Conservation (phyloP, 2,113 vertebrate species). For the Sturnus vulgaris region DNA sequence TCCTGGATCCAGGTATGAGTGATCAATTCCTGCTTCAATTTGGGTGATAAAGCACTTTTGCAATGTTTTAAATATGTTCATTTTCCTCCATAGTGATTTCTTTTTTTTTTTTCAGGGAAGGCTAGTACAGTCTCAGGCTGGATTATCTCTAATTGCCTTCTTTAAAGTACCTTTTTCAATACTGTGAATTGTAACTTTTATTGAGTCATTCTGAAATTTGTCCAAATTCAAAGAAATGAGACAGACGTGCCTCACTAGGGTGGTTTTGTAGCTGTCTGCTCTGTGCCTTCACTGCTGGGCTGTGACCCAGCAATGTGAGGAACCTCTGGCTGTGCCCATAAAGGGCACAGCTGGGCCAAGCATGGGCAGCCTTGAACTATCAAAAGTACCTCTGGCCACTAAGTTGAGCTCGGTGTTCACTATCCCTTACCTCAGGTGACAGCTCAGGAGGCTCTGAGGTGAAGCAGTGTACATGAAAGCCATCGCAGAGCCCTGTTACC, state of each 20-base stretch:
- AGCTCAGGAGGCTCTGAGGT: neutral
- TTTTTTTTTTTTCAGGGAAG: neutral
- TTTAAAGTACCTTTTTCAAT: neutral
- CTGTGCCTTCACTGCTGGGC: neutral
- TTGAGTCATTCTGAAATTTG: neutral
- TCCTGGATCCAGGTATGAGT: neutral
- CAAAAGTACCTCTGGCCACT: accelerated
- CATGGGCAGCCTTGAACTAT: accelerated
- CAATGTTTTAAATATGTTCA: neutral
- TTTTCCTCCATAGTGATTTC: neutral
- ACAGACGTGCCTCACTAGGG: neutral
- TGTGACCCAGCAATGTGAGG: neutral
- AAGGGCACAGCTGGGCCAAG: neutral
- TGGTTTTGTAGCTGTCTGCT: neutral
- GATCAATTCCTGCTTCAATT: neutral
- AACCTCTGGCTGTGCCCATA: neutral
- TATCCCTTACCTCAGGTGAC: neutral
- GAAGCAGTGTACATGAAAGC: neutral
- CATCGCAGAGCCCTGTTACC: neutral
- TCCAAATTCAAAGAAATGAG: neutral
- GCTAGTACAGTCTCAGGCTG: neutral
- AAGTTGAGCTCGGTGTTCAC: accelerated
- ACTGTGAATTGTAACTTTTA: neutral
- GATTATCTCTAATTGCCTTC: neutral
- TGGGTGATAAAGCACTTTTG: neutral